Base-by-base conservation (phyloP, 2,888 invertebrate species). In the Diplolepis rosae region DNA sequence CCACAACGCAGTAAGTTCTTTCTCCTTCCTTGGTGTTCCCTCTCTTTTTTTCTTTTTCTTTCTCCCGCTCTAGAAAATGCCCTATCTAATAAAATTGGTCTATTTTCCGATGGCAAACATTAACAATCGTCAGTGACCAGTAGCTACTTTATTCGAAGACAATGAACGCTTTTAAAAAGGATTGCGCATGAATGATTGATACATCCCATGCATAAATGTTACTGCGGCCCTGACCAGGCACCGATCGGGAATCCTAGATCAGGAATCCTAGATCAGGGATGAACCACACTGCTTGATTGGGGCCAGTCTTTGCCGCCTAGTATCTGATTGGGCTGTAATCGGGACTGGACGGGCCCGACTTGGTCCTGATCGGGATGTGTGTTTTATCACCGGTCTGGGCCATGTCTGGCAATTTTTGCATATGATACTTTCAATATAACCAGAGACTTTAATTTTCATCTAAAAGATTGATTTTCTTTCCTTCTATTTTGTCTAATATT, bases 1-100 rank as follows among this genome's bases (percentile, higher is more conserved):
- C 80, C 77, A 69, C 76, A 74, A 74, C 76, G 61, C 77, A 70
- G 66, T 82, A 78, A 78, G 80, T 78, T 77, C 77, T 75, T 76
- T 72, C 66, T 51, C 66, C 22, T 66, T 61, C 66, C 48, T 52
- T 71, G n/a, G n/a, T n/a, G n/a, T 82, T 78, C 79, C 80, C 79
- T 77, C 77, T 75, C 77, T 72, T 68, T 51, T 67, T 15, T 66
- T 61, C 66, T 52, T 52, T 71, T 71, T 75, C 54, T 65, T 51
- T 69, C 65, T 52, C 76, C 75, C 74, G 45, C 52, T 71, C 24
- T 68, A 9, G 11, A 48, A 22, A 35, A 24, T 61, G 61, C 9
- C 61, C 61, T n/a, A 61, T 39, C 61, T 61, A 61, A 61, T 27
- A 61, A 61, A 39, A 61, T 24, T 35, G 61, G 35, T 56, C n/a